Percentiles rank a stretch among this genome's conserved stretches.
Evolutionary conservation across 1,140 invertebrate species (phyloP).

Genomic region (Ooceraea biroi): DNA sequence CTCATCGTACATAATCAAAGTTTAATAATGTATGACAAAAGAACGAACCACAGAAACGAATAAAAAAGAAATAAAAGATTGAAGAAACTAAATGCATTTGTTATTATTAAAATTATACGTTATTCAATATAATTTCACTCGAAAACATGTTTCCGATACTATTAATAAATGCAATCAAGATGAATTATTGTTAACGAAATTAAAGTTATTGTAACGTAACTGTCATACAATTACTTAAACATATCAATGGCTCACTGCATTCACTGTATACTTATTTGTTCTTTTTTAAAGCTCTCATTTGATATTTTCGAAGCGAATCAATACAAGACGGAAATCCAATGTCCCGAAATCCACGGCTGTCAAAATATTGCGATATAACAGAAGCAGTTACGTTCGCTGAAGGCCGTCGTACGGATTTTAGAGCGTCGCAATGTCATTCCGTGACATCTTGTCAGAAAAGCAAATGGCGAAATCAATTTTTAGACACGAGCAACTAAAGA

Average conservation of each 20-base stretch:
- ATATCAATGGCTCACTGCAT: slow-evolving; percentile 8
- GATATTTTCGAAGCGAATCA: slow-evolving; percentile 37
- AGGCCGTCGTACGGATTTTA: slow-evolving; percentile 41
- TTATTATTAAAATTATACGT: neutral
- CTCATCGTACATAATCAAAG: slow-evolving; percentile 2
- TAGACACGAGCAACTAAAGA: slow-evolving; percentile 22
- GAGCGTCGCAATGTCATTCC: slow-evolving; percentile 31
- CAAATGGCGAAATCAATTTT: slow-evolving; percentile 56
- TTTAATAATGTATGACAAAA: neutral
- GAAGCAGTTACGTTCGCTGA: slow-evolving; percentile 32
- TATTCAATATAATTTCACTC: too few species aligned
- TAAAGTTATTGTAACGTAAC: neutral
- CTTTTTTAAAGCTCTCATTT: slow-evolving; percentile 9
- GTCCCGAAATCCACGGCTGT: slow-evolving; percentile 49
- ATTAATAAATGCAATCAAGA: neutral
- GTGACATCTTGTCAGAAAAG: slow-evolving; percentile 57
- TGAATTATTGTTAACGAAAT: neutral
- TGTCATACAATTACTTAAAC: slow-evolving; percentile 23
- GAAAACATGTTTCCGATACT: neutral
- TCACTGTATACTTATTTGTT: neutral
- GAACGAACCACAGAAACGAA: neutral
- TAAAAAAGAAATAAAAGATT: slow-evolving; percentile 11
- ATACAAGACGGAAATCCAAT: slow-evolving; percentile 36
- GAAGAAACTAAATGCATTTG: neutral
- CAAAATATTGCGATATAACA: slow-evolving; percentile 53